phyloP scores from a whole-genome alignment of 2,113 vertebrate species.

The Fulica atra region DNA sequence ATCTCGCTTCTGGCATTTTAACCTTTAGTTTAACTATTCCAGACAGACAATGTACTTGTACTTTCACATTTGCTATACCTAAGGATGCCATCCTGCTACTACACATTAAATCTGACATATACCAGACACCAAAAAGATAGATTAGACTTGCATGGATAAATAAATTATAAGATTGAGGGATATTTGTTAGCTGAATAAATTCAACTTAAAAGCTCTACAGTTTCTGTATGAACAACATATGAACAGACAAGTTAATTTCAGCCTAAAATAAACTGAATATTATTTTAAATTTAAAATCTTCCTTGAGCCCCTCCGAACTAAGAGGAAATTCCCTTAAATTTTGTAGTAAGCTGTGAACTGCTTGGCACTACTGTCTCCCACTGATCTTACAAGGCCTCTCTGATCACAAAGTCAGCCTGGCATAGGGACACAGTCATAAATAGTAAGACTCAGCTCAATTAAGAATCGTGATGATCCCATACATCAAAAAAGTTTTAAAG shows the following conservation, averaged over 20 bases:
- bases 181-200: not conserved
- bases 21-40: not conserved
- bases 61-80: not conserved
- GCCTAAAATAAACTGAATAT: not conserved
- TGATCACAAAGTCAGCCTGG: not conserved
- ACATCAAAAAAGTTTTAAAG: not conserved
- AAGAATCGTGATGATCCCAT: not conserved
- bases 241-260: not conserved
- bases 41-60: not conserved
- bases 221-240: not conserved
- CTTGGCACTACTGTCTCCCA: not conserved
- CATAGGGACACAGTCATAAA: not conserved
- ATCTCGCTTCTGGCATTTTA: not conserved
- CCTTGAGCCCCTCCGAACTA: not conserved
- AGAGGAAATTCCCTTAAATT: not conserved
- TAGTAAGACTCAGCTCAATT: not conserved
- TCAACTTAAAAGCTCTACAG: not conserved
- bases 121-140: not conserved
- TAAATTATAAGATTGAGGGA: not conserved
- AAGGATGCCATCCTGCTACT: not conserved
- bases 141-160: not conserved
- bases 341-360: not conserved
- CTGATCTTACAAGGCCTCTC: not conserved
- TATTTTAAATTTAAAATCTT: not conserved
- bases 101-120: not conserved